Conservation (phyloP, 1,140 invertebrate species). For the Drosophila littoralis region DNA sequence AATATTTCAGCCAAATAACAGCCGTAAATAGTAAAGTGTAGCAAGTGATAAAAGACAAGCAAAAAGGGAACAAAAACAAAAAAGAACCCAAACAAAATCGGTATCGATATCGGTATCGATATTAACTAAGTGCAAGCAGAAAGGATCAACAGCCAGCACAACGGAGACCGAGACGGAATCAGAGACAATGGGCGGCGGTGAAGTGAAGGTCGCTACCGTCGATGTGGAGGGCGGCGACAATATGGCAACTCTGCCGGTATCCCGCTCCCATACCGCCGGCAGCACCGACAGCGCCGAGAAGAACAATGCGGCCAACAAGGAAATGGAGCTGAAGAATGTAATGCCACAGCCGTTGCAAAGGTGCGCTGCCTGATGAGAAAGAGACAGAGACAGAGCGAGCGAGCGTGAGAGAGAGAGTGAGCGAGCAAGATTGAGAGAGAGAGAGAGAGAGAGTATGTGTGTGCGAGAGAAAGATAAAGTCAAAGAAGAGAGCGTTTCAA, state of each 20-base stretch:
- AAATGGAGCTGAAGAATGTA: conserved; percentile 93
- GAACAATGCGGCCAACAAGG: conserved; percentile 92
- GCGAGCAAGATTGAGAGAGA: background rate
- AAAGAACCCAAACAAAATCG: background rate
- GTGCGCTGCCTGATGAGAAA: conserved; percentile 83
- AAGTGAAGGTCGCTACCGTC: conserved; percentile 93
- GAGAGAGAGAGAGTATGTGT: background rate
- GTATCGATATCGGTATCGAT: conserved; percentile 34
- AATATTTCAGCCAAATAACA: conserved; percentile 45
- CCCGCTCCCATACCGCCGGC: conserved; percentile 87
- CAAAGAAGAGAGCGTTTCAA: background rate
- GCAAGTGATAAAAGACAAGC: conserved; percentile 19
- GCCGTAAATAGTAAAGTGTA: conserved; percentile 21
- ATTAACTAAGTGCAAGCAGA: conserved; percentile 25
- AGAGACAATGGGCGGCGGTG: conserved; percentile 88
- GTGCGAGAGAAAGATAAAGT: background rate
- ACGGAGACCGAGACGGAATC: conserved; percentile 79
- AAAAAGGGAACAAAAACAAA: conserved; percentile 18
- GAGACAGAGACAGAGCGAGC: background rate
- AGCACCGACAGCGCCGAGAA: conserved; percentile 90
- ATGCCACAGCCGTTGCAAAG: conserved; percentile 92
- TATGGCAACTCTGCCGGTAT: conserved; percentile 93
- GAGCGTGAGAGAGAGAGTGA: background rate
- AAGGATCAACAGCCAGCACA: conserved; percentile 55
- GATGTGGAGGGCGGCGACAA: conserved; percentile 92